A percentile compares a stretch with the other conserved stretches of the same genome.
These are phyloP conservation scores for Calephelis nemesis DNA, from an alignment of 1,140 invertebrate species.

Conservation along the genomic window DNA sequence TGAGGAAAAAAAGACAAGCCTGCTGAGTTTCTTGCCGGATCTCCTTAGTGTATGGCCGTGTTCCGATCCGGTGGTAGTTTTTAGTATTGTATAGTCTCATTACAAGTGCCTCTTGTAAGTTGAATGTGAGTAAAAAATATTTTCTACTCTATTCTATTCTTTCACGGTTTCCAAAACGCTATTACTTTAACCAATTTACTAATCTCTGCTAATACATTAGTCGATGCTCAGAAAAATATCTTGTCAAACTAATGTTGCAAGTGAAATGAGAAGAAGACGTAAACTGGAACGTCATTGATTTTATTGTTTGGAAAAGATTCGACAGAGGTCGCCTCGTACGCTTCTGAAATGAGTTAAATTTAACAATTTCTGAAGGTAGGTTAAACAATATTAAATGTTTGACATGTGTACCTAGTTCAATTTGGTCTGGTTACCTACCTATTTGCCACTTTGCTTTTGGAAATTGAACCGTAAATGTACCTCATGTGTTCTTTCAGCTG, in stretches of 20 bases:
- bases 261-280: background rate
- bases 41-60: no score
- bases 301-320: slow-evolving; percentile 21
- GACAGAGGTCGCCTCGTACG: slow-evolving; percentile 35
- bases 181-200: no score
- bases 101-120: no score
- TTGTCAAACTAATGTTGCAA: background rate
- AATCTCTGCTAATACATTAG: background rate
- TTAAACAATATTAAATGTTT: background rate
- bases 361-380: slow-evolving; percentile 19
- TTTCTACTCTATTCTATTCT: no score
- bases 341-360: background rate
- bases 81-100: no score
- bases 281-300: slow-evolving; percentile 42
- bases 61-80: no score
- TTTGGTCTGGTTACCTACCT: slow-evolving; percentile 43
- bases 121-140: no score
- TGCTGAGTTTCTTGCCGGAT: no score
- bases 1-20: no score
- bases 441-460: slow-evolving; percentile 43
- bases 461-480: slow-evolving; percentile 75
- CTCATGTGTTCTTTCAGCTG: slow-evolving; percentile 78
- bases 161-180: no score
- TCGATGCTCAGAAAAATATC: background rate
- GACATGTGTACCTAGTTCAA: slow-evolving; percentile 19